Base-by-base conservation (phyloP, 2,797 vertebrate genomes). In the Myotis findleyi region DNA sequence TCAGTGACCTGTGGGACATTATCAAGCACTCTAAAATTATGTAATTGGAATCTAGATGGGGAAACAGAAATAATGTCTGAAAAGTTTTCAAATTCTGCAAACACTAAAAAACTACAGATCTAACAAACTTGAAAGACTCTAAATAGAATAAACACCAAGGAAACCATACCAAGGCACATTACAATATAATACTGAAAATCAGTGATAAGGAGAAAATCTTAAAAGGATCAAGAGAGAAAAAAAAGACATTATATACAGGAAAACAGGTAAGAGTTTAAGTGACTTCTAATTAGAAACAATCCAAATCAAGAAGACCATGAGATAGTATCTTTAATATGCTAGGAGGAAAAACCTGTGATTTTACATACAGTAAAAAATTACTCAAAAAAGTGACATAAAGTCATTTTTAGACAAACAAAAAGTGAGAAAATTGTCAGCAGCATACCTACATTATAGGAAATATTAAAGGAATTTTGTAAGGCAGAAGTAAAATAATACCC, bases 371-470 rank as follows among this genome's bases (percentile, higher is more conserved):
- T 57, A 49, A 69, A 89, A 68, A 57, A 27, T 30, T 68, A n/a
- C 47, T 89, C 14, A 49, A 30, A 76, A 83, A 68, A 18, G 18
- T 20, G 16, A 89, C 76, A 76, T 57, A 68, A 93, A 51, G 23
- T 55, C 57, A 62, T 64, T 87, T 47, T 93, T 73, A 93, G 30
- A 73, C 66, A 69, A 41, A 80, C 44, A 84, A 89, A 84, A 84
- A 27, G 51, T 83, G 13, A 89, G 23, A 84, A 94, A 49, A 68
- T 77, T 83, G 20, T 89, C 25, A 68, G 27, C 14, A 41, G 47
- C 73, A 90, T 47, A 44, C 17, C 33, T 84, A 21, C 44, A 51
- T 21, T 77, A 41, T 12, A 51, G 62, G 33, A 77, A 71, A 77
- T 51, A 7, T 41, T 76, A 71, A 89, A 84, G 21, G 1, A 84